A percentile compares a stretch with the other conserved stretches of the same genome.
These are phyloP conservation scores for Tholera decimalis DNA, from an alignment of 2,888 invertebrate genomes.

Conservation along the genomic window DNA sequence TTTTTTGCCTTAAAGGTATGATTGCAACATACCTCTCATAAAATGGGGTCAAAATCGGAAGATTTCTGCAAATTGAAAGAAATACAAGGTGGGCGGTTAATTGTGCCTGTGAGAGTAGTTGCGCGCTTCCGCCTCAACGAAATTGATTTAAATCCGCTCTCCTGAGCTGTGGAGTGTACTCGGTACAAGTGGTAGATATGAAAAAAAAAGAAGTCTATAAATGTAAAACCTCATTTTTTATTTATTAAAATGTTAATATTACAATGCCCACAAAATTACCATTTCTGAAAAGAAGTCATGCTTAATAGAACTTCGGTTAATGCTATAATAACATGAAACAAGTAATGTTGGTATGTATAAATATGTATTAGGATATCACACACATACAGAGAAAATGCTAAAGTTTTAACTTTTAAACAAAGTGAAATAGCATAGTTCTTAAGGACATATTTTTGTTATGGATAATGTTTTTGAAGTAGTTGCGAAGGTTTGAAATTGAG, in stretches of 20 bases:
- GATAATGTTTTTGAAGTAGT: neutral
- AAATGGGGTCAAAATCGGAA: no score
- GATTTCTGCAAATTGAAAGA: no score
- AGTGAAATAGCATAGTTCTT: neutral
- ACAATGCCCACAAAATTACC: neutral
- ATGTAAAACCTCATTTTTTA: neutral
- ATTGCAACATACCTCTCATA: no score
- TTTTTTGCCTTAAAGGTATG: no score
- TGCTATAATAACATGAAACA: neutral
- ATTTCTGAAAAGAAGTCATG: neutral
- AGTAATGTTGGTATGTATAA: neutral
- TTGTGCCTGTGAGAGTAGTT: no score
- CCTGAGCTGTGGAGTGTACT: no score
- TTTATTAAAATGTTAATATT: neutral
- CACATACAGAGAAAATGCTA: slow-evolving; percentile 1
- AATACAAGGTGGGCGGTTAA: no score
- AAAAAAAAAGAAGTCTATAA: neutral
- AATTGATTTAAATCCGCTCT: no score
- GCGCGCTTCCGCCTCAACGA: no score
- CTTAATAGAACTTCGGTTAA: neutral
- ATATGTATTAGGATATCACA: neutral
- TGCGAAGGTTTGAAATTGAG: neutral
- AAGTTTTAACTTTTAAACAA: neutral
- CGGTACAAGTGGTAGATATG: no score
- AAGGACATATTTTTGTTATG: neutral